phyloP scores from a whole-genome alignment of 2,888 invertebrate genomes.

The Desoria tigrina region DNA sequence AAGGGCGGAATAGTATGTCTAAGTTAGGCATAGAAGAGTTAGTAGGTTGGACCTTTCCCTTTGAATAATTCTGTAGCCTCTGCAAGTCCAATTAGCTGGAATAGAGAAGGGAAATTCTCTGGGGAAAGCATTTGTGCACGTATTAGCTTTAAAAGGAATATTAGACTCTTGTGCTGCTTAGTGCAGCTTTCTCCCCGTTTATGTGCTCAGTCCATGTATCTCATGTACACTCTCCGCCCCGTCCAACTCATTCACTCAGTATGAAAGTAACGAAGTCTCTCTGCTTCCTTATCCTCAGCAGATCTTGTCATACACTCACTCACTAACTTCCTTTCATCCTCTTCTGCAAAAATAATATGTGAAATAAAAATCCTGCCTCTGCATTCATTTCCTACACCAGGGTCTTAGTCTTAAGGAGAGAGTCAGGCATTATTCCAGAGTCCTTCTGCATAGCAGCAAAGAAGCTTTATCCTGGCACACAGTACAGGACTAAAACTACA shows the following conservation, averaged over 20 bases:
- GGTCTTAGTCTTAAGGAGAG: too few relatives aligned
- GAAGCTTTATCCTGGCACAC: too few relatives aligned
- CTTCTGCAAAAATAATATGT: not conserved
- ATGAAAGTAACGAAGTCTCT: not conserved
- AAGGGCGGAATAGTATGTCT: not conserved
- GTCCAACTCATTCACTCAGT: not conserved
- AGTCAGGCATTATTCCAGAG: too few relatives aligned
- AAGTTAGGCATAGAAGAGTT: too few relatives aligned
- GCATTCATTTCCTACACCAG: not conserved
- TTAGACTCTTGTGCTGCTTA: not conserved
- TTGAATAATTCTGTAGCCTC: conserved; percentile 49
- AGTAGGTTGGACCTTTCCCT: conserved; percentile 12
- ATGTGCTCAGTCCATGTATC: too few relatives aligned
- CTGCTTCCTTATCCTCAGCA: not conserved
- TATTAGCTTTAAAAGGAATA: conserved; percentile 31
- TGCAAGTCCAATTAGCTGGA: conserved; percentile 48
- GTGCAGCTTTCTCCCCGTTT: not conserved
- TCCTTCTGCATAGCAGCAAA: too few relatives aligned
- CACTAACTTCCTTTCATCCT: not conserved
- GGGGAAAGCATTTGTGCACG: conserved; percentile 43
- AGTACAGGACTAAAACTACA: too few relatives aligned
- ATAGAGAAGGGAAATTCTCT: conserved; percentile 43
- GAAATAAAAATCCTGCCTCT: conserved; percentile 7
- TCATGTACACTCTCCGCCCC: not conserved
- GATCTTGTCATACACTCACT: conserved; percentile 17